These are phyloP conservation scores for Holacanthus passer DNA, from an alignment of 2,113 vertebrate species.

Conservation along the genomic window DNA sequence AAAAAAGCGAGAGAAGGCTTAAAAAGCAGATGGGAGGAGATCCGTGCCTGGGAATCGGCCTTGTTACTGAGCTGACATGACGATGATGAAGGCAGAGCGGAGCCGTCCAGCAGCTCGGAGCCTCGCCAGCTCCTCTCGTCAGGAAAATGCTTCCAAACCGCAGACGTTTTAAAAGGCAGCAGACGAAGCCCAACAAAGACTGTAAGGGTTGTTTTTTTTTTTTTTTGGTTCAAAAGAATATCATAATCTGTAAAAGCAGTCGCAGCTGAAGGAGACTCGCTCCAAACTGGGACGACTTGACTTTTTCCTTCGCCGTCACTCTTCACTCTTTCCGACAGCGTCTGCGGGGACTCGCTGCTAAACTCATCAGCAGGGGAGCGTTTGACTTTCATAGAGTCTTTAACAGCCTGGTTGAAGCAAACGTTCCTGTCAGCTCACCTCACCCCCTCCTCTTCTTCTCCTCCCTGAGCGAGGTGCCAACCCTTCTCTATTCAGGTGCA, in stretches of 20 bases:
- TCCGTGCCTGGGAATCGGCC: slow-evolving; percentile 25
- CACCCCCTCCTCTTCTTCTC: neutral
- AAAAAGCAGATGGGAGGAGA: slow-evolving; percentile 37
- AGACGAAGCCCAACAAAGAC: too few species aligned
- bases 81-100: slow-evolving; percentile 7
- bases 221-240: slow-evolving; percentile 1
- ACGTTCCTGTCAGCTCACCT: slow-evolving; percentile 35
- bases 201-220: neutral
- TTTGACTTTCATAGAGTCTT: slow-evolving; percentile 31
- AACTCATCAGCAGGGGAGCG: slow-evolving; percentile 44
- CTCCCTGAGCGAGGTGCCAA: slow-evolving; percentile 9
- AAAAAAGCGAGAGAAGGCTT: neutral
- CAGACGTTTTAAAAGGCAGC: slow-evolving; percentile 39
- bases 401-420: slow-evolving; percentile 14
- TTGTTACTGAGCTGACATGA: slow-evolving; percentile 34
- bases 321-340: slow-evolving; percentile 51
- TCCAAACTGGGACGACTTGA: slow-evolving; percentile 8
- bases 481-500: slow-evolving; percentile 66
- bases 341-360: slow-evolving; percentile 31
- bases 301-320: slow-evolving; percentile 29
- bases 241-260: slow-evolving; percentile 37
- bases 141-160: slow-evolving; percentile 50
- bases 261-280: slow-evolving; percentile 2
- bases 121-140: slow-evolving; percentile 36
- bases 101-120: slow-evolving; percentile 17